These are phyloP conservation scores for Macropus fuliginosus DNA, from an alignment of 2,797 vertebrate genomes.

Conservation along the genomic window DNA sequence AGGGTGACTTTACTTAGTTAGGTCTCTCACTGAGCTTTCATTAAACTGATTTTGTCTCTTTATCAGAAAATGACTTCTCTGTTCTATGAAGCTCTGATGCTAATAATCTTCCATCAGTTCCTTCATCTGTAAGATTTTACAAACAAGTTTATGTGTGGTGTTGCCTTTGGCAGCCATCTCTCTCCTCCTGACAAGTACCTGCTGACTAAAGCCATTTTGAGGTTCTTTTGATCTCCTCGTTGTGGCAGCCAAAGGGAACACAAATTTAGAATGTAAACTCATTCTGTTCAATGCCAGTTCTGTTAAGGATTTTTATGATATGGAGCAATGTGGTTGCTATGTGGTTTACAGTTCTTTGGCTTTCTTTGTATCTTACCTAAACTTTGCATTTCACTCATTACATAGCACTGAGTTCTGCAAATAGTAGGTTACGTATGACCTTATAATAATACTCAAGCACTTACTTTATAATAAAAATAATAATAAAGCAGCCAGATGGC, in stretches of 20 bases:
- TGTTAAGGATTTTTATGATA: background rate
- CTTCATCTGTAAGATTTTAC: background rate
- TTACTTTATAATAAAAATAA: background rate
- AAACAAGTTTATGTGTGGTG: background rate
- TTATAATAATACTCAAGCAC: background rate
- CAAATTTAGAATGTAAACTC: background rate
- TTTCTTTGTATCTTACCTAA: background rate
- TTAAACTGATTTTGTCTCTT: background rate
- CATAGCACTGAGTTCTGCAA: background rate
- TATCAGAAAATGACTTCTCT: background rate
- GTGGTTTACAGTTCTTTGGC: background rate
- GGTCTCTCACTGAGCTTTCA: background rate
- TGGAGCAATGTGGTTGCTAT: background rate
- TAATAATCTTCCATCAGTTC: background rate
- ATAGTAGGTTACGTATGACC: background rate
- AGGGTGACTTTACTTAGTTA: background rate
- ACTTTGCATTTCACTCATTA: background rate
- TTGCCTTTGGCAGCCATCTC: background rate
- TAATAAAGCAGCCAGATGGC: background rate
- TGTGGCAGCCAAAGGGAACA: background rate
- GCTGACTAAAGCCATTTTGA: background rate
- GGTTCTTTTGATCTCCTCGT: background rate
- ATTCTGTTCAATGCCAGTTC: background rate
- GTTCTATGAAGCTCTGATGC: background rate
- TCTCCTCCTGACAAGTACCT: background rate